Evolutionary conservation across 2,888 invertebrate species (phyloP).

Genomic region (Drosophila melanosoma): DNA sequence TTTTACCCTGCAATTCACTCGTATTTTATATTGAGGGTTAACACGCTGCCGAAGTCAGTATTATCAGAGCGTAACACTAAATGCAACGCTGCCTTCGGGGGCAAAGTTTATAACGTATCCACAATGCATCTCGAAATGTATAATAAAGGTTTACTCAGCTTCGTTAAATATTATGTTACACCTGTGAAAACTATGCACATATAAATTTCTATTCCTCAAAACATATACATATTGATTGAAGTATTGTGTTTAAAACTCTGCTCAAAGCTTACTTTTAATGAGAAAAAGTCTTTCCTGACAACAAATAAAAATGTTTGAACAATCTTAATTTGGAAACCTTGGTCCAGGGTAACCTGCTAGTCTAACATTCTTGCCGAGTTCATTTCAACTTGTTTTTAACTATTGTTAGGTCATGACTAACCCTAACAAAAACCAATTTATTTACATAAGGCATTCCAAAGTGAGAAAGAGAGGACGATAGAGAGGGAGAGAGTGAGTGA

Average conservation of each 20-base stretch:
- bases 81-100: conserved; percentile 5
- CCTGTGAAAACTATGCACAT: background rate
- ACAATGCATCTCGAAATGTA: background rate
- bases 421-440: conserved; percentile 21
- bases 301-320: background rate
- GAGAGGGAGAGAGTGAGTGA: background rate
- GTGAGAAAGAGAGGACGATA: background rate
- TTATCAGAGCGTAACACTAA: conserved; percentile 67
- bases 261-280: background rate
- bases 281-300: background rate
- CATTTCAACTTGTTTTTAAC: conserved; percentile 1
- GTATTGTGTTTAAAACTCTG: background rate
- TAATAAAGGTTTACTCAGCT: background rate
- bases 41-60: conserved; percentile 2
- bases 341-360: background rate
- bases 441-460: conserved; percentile 6
- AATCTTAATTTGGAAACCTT: background rate
- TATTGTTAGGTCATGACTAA: conserved; percentile 40
- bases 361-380: background rate
- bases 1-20: background rate
- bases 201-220: background rate
- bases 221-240: background rate
- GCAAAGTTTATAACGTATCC: background rate
- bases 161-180: background rate
- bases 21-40: background rate